Percentiles rank a stretch among this genome's conserved stretches.
phyloP scores from a whole-genome alignment of 2,797 vertebrate genomes.

The Pithecia hirsuta region DNA sequence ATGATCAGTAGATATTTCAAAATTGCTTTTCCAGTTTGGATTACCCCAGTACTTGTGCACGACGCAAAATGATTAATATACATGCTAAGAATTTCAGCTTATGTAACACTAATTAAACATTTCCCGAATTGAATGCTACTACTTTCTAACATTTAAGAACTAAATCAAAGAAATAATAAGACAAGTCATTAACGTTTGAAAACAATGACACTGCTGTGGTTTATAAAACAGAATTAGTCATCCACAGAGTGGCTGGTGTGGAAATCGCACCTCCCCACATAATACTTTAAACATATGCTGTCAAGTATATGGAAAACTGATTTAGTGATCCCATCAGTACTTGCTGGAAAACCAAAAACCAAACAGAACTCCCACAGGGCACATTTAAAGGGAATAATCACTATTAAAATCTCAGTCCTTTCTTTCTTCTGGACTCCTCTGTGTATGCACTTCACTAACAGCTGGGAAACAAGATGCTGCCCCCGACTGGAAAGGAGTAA shows the following conservation, averaged over 20 bases:
- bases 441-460: neutral
- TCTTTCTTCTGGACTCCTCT: neutral
- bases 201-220: conserved; percentile 9
- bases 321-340: neutral
- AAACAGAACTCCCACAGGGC: neutral
- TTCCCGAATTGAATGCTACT: conserved; percentile 29
- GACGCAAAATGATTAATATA: neutral
- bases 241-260: neutral
- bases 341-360: conserved; percentile 44
- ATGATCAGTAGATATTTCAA: neutral
- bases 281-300: neutral
- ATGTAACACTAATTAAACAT: conserved; percentile 36
- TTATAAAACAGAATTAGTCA: conserved; percentile 36
- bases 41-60: neutral
- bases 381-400: neutral
- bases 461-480: neutral
- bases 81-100: neutral
- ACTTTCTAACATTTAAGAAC: conserved; percentile 25
- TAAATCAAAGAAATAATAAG: conserved; percentile 11
- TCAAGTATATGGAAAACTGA: neutral
- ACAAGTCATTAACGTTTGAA: neutral
- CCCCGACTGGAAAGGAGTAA: neutral
- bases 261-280: neutral
- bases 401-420: neutral
- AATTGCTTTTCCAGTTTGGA: neutral